These are phyloP conservation scores for Strigops habroptila DNA, from an alignment of 2,113 vertebrate species.

Conservation along the genomic window DNA sequence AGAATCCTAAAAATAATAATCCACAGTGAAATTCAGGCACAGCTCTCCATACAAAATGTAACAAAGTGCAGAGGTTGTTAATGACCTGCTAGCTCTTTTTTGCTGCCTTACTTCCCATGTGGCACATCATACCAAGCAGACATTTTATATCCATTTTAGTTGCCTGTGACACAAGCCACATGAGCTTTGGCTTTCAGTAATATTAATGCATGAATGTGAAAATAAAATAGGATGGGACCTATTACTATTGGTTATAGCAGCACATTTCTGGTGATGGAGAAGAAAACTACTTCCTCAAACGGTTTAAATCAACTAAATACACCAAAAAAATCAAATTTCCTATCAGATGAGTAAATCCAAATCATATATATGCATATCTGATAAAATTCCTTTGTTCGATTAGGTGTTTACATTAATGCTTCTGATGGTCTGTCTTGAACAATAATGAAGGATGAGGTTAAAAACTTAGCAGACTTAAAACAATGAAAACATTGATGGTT, in stretches of 20 bases:
- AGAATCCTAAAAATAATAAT: neutral
- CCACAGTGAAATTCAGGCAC: neutral
- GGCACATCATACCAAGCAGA: neutral
- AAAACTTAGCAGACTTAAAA: neutral
- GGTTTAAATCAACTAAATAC: neutral
- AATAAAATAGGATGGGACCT: neutral
- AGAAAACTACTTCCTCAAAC: neutral
- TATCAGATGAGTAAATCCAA: neutral
- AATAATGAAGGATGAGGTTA: neutral
- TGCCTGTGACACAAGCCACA: neutral
- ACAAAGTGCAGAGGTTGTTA: neutral
- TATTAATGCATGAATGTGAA: neutral
- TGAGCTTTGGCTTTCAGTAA: neutral
- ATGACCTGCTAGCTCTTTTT: neutral
- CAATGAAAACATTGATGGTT: neutral
- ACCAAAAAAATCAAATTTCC: neutral
- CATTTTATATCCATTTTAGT: neutral
- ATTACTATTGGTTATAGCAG: neutral
- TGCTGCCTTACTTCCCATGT: neutral
- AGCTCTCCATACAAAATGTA: neutral
- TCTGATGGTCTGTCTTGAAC: neutral
- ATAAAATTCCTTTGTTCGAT: neutral
- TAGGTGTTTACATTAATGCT: neutral
- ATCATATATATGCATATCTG: neutral
- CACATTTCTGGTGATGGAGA: neutral